Conservation (phyloP, 2,113 vertebrate species). For the Corythoichthys haematopterus region DNA sequence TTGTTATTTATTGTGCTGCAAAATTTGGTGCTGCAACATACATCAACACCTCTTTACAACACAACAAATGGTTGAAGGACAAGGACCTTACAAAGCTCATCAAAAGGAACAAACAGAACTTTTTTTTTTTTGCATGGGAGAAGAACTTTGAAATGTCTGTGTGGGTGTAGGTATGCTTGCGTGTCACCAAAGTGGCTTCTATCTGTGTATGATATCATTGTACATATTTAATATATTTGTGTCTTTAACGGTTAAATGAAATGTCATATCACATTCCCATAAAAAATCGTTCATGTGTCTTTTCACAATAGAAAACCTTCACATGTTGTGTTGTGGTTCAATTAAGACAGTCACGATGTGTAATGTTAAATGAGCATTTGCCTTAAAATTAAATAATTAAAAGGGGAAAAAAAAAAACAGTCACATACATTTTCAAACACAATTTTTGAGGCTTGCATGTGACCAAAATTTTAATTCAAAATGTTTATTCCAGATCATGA, state of each 20-base stretch:
- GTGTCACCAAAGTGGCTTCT: conserved; percentile 25
- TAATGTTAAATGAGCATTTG: conserved; percentile 26
- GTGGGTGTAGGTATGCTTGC: conserved; percentile 20
- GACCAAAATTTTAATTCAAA: neutral
- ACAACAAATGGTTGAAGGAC: conserved; percentile 11
- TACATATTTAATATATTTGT: conserved; percentile 42
- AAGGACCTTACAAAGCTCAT: conserved; percentile 33
- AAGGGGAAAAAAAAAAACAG: neutral
- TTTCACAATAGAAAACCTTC: conserved; percentile 17
- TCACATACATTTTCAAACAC: neutral
- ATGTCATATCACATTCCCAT: neutral
- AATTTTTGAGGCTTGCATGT: neutral
- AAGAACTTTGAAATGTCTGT: conserved; percentile 7
- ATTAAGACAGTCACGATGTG: conserved; percentile 27
- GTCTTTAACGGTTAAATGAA: neutral
- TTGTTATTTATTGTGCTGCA: conserved; percentile 33
- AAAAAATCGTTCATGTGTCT: conserved; percentile 10
- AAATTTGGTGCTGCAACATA: conserved; percentile 30
- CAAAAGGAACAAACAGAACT: conserved; percentile 6
- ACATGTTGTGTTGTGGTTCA: conserved; percentile 25
- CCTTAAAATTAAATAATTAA: conserved; percentile 34
- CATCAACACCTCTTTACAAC: conserved; percentile 9
- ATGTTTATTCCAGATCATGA: neutral
- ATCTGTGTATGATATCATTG: conserved; percentile 30
- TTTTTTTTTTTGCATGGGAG: conserved; percentile 37